These are phyloP conservation scores for Phycodurus eques DNA, from an alignment of 2,113 vertebrate species.

Conservation along the genomic window DNA sequence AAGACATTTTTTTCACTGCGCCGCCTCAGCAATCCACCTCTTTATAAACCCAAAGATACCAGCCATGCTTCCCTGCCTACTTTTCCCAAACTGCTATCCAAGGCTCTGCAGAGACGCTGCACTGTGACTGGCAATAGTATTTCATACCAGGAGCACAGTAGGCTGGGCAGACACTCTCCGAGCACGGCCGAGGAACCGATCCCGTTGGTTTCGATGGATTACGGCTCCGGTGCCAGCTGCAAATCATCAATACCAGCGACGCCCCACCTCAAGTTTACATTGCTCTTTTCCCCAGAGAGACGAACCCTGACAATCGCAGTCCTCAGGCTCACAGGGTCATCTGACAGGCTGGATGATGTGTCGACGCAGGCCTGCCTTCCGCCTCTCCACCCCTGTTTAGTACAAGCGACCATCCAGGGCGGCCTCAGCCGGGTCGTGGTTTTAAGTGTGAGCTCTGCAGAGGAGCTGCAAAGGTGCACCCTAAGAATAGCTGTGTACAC, in stretches of 20 bases:
- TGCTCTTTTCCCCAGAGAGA: constrained; percentile 64
- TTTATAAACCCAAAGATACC: constrained; percentile 45
- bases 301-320: constrained; percentile 64
- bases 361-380: constrained; percentile 66
- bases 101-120: constrained; percentile 53
- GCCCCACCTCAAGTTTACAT: constrained; percentile 69
- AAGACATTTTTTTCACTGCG: constrained; percentile 61
- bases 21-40: constrained; percentile 33
- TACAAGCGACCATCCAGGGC: constrained; percentile 8
- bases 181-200: constrained; percentile 42
- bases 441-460: constrained; percentile 57
- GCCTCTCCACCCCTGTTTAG: constrained; percentile 48
- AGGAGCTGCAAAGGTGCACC: constrained; percentile 64
- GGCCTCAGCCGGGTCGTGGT: constrained; percentile 53
- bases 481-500: constrained; percentile 61
- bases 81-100: constrained; percentile 62
- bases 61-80: constrained; percentile 51
- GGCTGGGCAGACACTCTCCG: constrained; percentile 33
- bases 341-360: constrained; percentile 54
- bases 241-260: constrained; percentile 23
- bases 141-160: constrained; percentile 37
- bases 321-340: constrained; percentile 58
- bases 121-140: constrained; percentile 35
- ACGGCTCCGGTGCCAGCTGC: constrained; percentile 46
- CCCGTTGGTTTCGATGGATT: constrained; percentile 34